Conservation (phyloP, 1,140 invertebrate species). For the Holotrichia oblita region DNA sequence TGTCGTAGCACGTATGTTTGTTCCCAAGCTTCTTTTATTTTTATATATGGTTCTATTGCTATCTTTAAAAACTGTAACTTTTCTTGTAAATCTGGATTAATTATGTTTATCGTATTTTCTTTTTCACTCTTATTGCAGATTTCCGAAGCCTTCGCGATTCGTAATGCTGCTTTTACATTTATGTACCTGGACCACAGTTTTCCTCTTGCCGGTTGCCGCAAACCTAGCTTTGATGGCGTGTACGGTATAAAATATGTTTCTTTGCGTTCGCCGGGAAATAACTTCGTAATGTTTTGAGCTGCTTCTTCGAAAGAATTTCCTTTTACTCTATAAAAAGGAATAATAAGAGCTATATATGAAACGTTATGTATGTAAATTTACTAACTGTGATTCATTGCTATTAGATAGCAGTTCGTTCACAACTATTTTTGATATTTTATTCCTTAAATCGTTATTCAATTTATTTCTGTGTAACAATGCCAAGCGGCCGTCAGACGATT, state of each 20-base stretch:
- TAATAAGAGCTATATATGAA: too few species aligned
- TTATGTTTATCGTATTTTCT: too few species aligned
- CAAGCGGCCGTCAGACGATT: background rate
- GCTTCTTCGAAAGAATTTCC: background rate
- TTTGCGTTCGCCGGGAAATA: background rate
- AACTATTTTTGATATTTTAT: background rate
- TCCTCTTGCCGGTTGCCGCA: background rate
- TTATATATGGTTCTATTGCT: too few species aligned
- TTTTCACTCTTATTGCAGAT: too few species aligned
- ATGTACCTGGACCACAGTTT: background rate
- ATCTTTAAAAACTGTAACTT: too few species aligned
- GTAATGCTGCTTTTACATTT: background rate
- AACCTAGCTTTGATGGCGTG: background rate
- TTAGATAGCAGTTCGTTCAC: background rate
- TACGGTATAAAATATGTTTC: background rate
- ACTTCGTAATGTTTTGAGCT: background rate
- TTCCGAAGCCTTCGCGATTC: too few species aligned
- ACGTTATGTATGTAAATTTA: background rate
- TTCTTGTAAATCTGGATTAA: background rate
- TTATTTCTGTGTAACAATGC: background rate
- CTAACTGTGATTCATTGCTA: background rate
- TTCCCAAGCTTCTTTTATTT: too few species aligned
- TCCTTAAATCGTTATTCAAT: background rate
- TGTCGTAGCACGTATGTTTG: too few species aligned
- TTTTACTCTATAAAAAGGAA: background rate